Base-by-base conservation (phyloP, 2,888 invertebrate genomes). In the Pyrrhosoma nymphula region DNA sequence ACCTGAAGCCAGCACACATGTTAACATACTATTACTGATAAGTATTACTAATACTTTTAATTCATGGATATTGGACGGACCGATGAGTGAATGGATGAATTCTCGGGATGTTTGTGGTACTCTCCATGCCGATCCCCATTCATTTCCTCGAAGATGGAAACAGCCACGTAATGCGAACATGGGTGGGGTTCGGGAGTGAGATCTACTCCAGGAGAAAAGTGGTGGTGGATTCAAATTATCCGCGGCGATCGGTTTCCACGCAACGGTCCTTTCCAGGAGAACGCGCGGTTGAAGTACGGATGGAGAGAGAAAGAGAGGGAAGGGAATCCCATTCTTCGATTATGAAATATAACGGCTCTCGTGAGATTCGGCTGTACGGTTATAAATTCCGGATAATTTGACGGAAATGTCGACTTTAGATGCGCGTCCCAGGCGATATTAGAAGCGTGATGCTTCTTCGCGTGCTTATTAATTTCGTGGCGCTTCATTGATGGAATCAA, bases 321-420 rank as follows among this genome's bases (percentile, higher is more conserved):
- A 69, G 69, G 10, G 26, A 69, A 23, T 35, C 35, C 30, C 30
- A 35, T 82, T 82, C 82, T 82, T 35, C 82, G 82, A 16, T 82
- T 82, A 82, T 82, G 82, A 82, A 82, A 82, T 35, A 35, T 82
- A 82, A 82, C 82, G 82, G 82, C 82, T 26, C 35, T 30, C 82
- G 35, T n/a, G 35, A 14, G 35, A 82, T 82, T 82, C 82, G 30
- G 30, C 10, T 30, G 35, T 82, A 82, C 35, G 82, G 82, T 35
- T 35, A 35, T 30, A 82, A 82, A 82, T 82, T 82, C 82, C 18
- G 30, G 82, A 82, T 82, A 30, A 82, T 82, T 30, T 35, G 82
- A 82, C 6, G 82, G 82, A 82, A 82, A 35, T 82, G n/a, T 82
- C 30, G 35, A 30, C 30, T 30, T 75, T 30, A 3, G 30, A 30